These are phyloP conservation scores for Taeniopygia guttata DNA, from an alignment of 2,797 vertebrate species.

Conservation along the genomic window DNA sequence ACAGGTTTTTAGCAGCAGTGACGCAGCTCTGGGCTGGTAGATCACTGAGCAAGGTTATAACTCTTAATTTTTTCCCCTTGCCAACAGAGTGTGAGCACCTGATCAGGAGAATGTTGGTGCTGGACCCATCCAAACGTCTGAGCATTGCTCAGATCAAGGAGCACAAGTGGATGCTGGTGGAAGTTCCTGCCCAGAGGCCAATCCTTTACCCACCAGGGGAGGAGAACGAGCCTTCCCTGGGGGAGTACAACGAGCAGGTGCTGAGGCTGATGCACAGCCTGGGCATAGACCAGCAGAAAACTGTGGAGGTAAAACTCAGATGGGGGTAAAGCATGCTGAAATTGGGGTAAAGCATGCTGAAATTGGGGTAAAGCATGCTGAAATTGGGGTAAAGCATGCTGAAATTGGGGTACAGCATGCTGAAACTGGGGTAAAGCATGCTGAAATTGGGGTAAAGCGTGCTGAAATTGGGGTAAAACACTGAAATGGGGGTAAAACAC, in stretches of 20 bases:
- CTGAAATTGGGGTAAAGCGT: neutral
- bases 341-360: fast-evolving
- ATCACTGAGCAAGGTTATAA: neutral
- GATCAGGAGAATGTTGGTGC: conserved; percentile 95
- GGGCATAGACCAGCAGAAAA: conserved; percentile 98
- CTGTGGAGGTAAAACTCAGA: conserved; percentile 84
- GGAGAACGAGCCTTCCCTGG: conserved; percentile 82
- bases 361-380: fast-evolving
- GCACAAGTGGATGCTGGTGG: conserved; percentile 96
- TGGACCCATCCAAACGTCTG: conserved; percentile 93
- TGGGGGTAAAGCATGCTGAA: fast-evolving
- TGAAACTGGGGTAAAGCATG: neutral
- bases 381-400: neutral
- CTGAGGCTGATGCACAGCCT: conserved; percentile 97
- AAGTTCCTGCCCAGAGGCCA: conserved; percentile 89
- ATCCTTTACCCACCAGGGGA: conserved; percentile 85
- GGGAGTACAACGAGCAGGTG: conserved; percentile 96
- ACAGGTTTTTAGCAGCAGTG: neutral
- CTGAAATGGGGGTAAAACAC: fast-evolving
- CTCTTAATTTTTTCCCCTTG: neutral
- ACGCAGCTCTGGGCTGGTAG: neutral
- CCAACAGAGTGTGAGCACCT: conserved; percentile 93
- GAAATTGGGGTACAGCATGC: too few relatives aligned
- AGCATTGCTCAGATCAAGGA: conserved; percentile 95
- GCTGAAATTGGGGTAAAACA: neutral